Evolutionary conservation across 2,888 invertebrate species (phyloP).

Genomic region (Metallyticus violacea): DNA sequence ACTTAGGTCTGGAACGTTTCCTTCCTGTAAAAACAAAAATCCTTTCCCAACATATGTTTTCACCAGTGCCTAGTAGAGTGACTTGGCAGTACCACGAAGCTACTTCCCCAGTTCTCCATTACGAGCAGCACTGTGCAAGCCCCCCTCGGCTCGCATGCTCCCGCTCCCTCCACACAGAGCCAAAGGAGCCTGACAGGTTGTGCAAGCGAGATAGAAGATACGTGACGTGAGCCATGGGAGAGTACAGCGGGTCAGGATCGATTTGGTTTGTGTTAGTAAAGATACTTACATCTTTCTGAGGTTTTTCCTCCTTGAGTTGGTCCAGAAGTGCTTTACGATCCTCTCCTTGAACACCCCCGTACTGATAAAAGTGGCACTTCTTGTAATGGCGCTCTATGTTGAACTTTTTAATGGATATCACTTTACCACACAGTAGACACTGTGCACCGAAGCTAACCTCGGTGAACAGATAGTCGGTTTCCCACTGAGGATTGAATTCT

Average conservation of each 20-base stretch:
- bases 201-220: background rate
- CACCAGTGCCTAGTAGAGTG: too few species aligned
- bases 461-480: background rate
- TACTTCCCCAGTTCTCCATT: background rate
- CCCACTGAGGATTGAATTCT: background rate
- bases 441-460: background rate
- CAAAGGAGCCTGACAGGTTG: too few species aligned
- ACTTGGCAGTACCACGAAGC: too few species aligned
- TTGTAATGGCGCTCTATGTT: background rate
- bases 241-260: background rate
- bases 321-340: background rate
- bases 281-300: background rate
- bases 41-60: too few species aligned
- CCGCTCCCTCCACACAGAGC: background rate
- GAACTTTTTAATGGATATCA: background rate
- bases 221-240: background rate
- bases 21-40: too few species aligned
- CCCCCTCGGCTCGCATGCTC: too few species aligned
- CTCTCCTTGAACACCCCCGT: background rate
- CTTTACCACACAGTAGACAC: background rate
- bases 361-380: background rate
- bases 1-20: too few species aligned
- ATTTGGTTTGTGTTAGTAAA: background rate
- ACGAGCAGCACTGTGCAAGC: background rate
- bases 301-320: background rate